Percentiles rank a stretch among this genome's conserved stretches.
Evolutionary conservation across 2,113 vertebrate species (phyloP).

Genomic region (Indicator maculatus): DNA sequence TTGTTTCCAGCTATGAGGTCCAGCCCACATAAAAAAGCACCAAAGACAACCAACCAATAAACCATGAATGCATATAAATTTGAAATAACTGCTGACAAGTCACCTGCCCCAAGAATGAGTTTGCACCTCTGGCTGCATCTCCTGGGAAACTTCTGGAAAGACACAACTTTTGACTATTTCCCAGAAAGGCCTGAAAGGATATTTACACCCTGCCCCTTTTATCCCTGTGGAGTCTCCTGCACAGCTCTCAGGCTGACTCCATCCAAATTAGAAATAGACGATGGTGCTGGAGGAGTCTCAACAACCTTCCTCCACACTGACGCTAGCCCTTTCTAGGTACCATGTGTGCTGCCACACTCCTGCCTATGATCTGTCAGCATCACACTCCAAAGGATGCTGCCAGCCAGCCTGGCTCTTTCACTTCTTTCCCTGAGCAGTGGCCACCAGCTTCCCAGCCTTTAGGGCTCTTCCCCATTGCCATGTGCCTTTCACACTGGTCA

Average conservation of each 20-base stretch:
- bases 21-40: neutral
- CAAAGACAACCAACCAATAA: neutral
- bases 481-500: neutral
- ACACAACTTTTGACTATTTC: neutral
- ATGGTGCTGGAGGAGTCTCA: neutral
- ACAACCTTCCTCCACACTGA: neutral
- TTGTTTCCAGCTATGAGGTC: neutral
- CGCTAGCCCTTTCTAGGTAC: neutral
- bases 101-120: neutral
- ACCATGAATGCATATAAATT: neutral
- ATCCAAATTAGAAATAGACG: neutral
- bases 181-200: neutral
- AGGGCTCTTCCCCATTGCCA: neutral
- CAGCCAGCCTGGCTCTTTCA: neutral
- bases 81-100: neutral
- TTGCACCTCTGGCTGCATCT: neutral
- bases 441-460: neutral
- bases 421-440: neutral
- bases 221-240: neutral
- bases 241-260: neutral
- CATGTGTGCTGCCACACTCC: rapidly evolving
- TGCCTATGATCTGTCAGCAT: neutral
- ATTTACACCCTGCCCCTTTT: neutral
- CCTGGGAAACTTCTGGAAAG: neutral
- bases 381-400: neutral